Base-by-base conservation (phyloP, 23 tunicate genomes). In the Halocynthia aurantium region DNA sequence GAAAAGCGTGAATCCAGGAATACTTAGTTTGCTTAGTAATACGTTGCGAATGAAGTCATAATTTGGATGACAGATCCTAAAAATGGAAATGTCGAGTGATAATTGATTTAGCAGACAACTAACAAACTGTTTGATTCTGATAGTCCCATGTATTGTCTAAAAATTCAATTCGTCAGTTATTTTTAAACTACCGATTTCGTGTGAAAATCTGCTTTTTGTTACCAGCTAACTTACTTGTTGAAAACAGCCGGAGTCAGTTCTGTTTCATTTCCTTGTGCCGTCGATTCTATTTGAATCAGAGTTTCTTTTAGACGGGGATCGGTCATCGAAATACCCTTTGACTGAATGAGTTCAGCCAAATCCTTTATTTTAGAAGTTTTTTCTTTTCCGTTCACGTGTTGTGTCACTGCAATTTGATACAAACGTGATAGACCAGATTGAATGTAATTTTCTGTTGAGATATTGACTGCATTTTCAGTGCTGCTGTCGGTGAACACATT, bases 1-100 rank as follows among this genome's bases (percentile, higher is more conserved):
- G 80, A 87, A 87, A 6, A 87, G 74, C 50, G 62, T 62, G 75
- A 87, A 81, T 6, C 94, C 94, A 17, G 94, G 94, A 6, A 87
- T 77, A 7, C 84, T 69, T 7, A 87, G 77, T 77, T 87, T 86
- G 74, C 94, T 87, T 57, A 87, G 83, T 19, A 87, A 51, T 15
- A 87, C 51, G 12, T 83, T 50, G 63, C 87, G 83, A 10, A 87
- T 78, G 68, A 87, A 87, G 8, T 87, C 62, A 62, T 67, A 76
- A 40, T 69, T 53, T 10, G 94, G 94, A 68, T 76, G 77, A 61
- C 83, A 87, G 7, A 82, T 70, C 66, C 94, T 87, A 65, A n/a
- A 79, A 79, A 13, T 13, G 18, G 51, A 72, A 12, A 18, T 52
- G 64, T 4, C 44, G 44, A 31, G 4, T 4, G 44, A 4, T 31